phyloP scores from a whole-genome alignment of 2,113 vertebrate species.

The Struthidea cinerea region DNA sequence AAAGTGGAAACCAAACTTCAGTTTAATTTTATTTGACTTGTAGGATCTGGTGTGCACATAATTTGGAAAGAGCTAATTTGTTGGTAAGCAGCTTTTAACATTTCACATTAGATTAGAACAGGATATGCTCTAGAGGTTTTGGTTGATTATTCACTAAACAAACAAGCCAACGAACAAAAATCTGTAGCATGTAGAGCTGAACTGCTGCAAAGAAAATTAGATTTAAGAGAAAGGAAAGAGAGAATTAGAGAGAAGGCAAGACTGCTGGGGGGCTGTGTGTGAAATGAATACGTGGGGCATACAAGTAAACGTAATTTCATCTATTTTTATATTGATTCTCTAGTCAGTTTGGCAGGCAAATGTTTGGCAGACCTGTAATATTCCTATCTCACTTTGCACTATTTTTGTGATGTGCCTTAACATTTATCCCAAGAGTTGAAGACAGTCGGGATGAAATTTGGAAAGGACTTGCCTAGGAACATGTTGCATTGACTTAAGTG shows the following conservation, averaged over 20 bases:
- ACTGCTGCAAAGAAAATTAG: background rate
- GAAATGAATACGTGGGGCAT: background rate
- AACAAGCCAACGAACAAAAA: conserved; percentile 20
- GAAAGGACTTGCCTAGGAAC: background rate
- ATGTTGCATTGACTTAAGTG: background rate
- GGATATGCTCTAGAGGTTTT: conserved; percentile 28
- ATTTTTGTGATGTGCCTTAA: background rate
- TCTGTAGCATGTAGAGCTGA: background rate
- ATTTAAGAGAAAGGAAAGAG: background rate
- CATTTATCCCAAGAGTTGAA: background rate
- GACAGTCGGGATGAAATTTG: background rate
- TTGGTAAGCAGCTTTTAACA: conserved; percentile 42
- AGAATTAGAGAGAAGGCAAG: background rate
- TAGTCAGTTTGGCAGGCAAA: background rate
- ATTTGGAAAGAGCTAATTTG: conserved; percentile 38
- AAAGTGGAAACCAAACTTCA: background rate
- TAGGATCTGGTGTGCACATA: background rate
- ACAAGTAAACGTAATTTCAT: background rate
- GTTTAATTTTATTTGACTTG: conserved; percentile 39
- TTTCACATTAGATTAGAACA: conserved; percentile 27
- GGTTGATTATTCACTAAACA: conserved; percentile 42
- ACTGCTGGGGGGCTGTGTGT: background rate
- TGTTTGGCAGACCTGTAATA: background rate
- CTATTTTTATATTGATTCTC: background rate
- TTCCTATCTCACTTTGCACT: background rate